phyloP scores from a whole-genome alignment of 1,140 invertebrate genomes.

The Pseudomyrmex gracilis region DNA sequence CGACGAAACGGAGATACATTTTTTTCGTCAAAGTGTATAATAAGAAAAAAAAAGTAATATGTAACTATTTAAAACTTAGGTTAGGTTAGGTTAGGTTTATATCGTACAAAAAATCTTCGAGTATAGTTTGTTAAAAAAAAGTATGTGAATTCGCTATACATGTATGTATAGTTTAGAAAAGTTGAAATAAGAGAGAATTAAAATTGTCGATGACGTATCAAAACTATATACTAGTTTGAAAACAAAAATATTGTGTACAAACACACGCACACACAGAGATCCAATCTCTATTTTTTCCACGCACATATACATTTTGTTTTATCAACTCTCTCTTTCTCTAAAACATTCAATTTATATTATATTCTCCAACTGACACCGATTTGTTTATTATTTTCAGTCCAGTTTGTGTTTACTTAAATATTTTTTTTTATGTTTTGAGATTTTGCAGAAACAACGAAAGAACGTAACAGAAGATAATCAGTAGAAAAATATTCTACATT shows the following conservation, averaged over 20 bases:
- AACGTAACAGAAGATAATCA: constrained; percentile 15
- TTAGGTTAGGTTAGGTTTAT: constrained; percentile 26
- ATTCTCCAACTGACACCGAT: constrained; percentile 6
- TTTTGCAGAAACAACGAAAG: neutral
- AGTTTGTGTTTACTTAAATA: neutral
- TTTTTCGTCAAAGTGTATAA: constrained; percentile 10
- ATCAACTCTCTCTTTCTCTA: neutral
- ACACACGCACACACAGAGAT: constrained; percentile 6
- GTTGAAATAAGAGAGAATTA: neutral
- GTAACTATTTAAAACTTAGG: constrained; percentile 33
- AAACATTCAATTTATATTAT: neutral
- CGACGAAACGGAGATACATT: constrained; percentile 26
- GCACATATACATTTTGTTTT: constrained; percentile 5
- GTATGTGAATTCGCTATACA: neutral
- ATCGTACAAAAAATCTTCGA: constrained; percentile 24
- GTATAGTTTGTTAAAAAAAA: constrained; percentile 14
- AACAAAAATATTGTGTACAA: constrained; percentile 6
- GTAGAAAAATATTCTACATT: constrained; percentile 14
- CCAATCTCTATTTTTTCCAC: neutral
- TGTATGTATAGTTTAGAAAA: constrained; percentile 13
- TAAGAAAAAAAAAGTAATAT: constrained; percentile 46
- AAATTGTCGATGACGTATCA: constrained; percentile 7
- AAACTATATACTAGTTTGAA: constrained; percentile 19
- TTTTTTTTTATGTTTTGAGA: neutral
- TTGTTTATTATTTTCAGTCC: neutral